Base-by-base conservation (phyloP, 2,888 invertebrate species). In the Trichopria drosophilae region DNA sequence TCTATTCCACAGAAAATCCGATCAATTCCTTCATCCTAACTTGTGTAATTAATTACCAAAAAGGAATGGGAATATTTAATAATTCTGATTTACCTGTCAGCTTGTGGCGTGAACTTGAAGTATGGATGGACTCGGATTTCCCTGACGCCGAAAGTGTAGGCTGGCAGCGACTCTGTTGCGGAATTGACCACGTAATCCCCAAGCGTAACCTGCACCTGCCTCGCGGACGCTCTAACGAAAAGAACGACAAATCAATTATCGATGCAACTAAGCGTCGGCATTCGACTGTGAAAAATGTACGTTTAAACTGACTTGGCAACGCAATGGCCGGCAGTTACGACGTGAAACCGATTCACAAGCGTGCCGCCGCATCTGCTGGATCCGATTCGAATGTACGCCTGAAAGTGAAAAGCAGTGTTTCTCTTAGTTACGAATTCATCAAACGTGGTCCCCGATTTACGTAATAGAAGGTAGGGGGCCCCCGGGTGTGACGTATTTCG, bases 171-270 rank as follows among this genome's bases (percentile, higher is more conserved):
- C 71, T 94, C 94, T 4, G 90, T 88, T 0, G 93, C 93, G 0
- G 93, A 93, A 77, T 94, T 93, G 69, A 94, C 92, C 64, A 94
- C 92, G 78, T 94, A 94, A 75, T 94, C 94, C 2, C 94, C 91
- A 0, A 91, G 79, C 0, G 93, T 94, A 43, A 94, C 93, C 64
- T 93, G 90, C 6, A 94, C 93, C 78, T 93, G 93, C 44, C 90
- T 82, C 0, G 94, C 91, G 53, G 89, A 87, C 36, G 93, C 92
- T 64, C 93, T 85, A 63, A 43, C 43, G 40, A 34, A n/a, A n/a
- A n/a, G n/a, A n/a, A n/a, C n/a, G n/a, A 39, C 10, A 12, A 24
- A 39, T 13, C 22, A 20, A 26, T 26, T 43, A 32, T 15, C 43
- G 43, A 6, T 18, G 23, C n/a, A 29, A 9, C 2, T 10, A 7